These are phyloP conservation scores for Latrodectus elegans DNA, from an alignment of 2,888 invertebrate genomes.

Conservation along the genomic window DNA sequence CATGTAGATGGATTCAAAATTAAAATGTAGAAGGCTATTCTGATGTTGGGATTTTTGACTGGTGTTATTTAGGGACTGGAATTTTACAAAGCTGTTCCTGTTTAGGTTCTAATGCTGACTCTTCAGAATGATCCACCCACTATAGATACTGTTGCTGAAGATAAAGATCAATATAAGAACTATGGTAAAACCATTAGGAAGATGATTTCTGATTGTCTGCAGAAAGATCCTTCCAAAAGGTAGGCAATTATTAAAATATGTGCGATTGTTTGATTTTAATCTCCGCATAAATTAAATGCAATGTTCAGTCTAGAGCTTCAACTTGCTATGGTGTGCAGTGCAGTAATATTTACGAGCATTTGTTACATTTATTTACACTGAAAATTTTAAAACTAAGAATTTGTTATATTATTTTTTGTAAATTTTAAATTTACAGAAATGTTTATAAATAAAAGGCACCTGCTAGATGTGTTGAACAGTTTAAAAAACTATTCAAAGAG, in stretches of 20 bases:
- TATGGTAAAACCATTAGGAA: conserved; percentile 98
- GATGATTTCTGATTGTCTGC: conserved; percentile 96
- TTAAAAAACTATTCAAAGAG: no score
- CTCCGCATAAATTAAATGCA: no score
- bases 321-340: no score
- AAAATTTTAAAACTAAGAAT: no score
- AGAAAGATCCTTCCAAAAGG: conserved; percentile 94
- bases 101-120: conserved; percentile 91
- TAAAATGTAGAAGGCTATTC: background rate
- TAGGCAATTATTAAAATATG: conserved; percentile 70
- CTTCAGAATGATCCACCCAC: conserved; percentile 98
- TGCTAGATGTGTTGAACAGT: no score
- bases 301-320: no score
- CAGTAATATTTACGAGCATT: no score
- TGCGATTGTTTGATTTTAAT: no score
- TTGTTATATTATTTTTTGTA: no score
- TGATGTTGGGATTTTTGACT: conserved; percentile 36
- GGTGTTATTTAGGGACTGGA: conserved; percentile 44
- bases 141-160: conserved; percentile 94
- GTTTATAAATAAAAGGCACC: no score
- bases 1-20: background rate
- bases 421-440: no score
- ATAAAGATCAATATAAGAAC: conserved; percentile 97
- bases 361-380: no score
- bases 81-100: conserved; percentile 46